Base-by-base conservation (phyloP, 2,113 vertebrate species). In the Sprattus sprattus region DNA sequence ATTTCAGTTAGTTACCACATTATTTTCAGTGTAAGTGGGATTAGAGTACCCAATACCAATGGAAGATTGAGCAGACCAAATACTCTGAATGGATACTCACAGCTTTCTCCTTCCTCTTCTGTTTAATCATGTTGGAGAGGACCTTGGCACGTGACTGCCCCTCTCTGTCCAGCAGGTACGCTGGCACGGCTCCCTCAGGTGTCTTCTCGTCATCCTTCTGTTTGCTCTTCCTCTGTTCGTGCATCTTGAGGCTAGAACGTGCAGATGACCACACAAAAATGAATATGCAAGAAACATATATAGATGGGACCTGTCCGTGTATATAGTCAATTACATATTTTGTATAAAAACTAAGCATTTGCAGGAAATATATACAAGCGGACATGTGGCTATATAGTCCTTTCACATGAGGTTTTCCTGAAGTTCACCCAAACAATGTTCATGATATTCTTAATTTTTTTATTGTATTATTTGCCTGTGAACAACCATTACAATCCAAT, bases 51-150 rank as follows among this genome's bases (percentile, higher is more conserved):
- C 10, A 82, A 46, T 16, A 60, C 18, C 20, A 64, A 20, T 75
- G 67, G 67, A 8, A 15, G 67, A 75, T 75, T 39, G 20, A 60
- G 18, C 20, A 18, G 3, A 18, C 20, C 54, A 60, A 52, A 45
- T 67, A 54, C 50, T 45, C 11, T 50, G 22, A 84, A 25, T 13
- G 10, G 28, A 75, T 88, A 96, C 98, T 97, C 94, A 99, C 98
- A 60, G 98, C 98, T 91, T 99, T 99, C 90, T 99, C 98, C 94
- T 99, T 99, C 88, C 98, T 96, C 92, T 99, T 99, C 92, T 99
- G 98, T 92, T 99, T 99, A 93, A 99, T 99, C 98, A 99, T 99
- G 91, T 99, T 99, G 84, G 98, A 99, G 22, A 99, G 97, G 67
- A 98, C 97, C 90, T 99, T 99, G 86, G 98, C 98, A 0, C 96